Evolutionary conservation across 2,888 invertebrate species (phyloP), one percentile per base, ranked within the genome.

Genomic region (Cryptus armator): DNA sequence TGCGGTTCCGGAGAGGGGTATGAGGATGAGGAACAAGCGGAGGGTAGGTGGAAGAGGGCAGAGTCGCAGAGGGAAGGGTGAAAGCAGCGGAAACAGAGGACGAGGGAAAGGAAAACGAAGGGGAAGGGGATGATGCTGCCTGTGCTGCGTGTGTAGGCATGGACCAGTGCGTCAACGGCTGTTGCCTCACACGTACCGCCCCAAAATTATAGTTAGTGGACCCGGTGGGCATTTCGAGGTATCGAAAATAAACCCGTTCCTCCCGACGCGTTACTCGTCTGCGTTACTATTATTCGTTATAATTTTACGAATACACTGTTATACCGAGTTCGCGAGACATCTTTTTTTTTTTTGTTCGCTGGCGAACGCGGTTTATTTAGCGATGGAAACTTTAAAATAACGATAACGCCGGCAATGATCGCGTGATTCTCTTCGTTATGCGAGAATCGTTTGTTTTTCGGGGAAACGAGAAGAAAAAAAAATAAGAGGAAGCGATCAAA

Each of bases 121-220:
- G 88, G 85, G 83, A 83, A 64, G 92, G 93, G 90, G 91, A 91
- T 92, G 93, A 92, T 92, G 92, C 92, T 91, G 90, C 89, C 77
- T 85, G 80, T 87, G 88, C 90, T 90, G 93, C 92, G 93, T 93
- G 93, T 93, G 93, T 93, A 91, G 93, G 93, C 93, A 94, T 94
- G 93, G 93, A 93, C 93, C 93, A 94, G 93, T 94, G 93, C 93
- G 93, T 94, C 93, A 93, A 94, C 93, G 93, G 92, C 93, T 93
- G 92, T 93, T 93, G 93, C 93, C 93, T 93, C 92, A 92, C 90
- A 93, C 93, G 93, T 93, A 93, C 93, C 93, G 91, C 92, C 92
- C 90, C 87, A 90, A 93, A 93, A 93, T 93, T 92, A 92, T 92
- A 91, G 91, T 93, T 92, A 92, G 92, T 91, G 89, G 89, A 86